These are phyloP conservation scores for Cotesia chilonis DNA, from an alignment of 1,140 invertebrate genomes.

Conservation along the genomic window DNA sequence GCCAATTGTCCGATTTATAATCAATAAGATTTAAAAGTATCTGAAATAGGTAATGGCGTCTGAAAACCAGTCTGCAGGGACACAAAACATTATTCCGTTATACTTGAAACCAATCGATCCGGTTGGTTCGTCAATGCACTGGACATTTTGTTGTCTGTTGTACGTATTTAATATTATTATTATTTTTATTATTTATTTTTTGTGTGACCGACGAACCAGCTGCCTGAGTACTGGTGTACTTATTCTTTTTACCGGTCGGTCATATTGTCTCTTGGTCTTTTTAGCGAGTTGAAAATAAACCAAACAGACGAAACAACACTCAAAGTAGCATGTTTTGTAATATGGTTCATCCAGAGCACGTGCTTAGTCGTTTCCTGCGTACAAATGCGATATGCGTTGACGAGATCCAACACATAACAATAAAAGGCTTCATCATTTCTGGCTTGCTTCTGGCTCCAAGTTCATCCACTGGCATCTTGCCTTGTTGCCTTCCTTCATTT, in stretches of 20 bases:
- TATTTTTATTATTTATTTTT: too few species aligned
- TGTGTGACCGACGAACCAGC: not conserved
- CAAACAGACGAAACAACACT: not conserved
- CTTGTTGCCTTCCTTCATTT: too few species aligned
- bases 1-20: conserved; percentile 8
- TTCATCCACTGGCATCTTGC: too few species aligned
- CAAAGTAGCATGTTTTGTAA: too few species aligned
- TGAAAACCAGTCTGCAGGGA: conserved; percentile 3
- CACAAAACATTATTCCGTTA: conserved; percentile 32
- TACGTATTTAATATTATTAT: too few species aligned
- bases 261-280: conserved; percentile 25
- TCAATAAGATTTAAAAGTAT: conserved; percentile 19
- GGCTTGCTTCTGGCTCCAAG: too few species aligned
- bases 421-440: too few species aligned
- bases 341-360: conserved; percentile 30
- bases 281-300: conserved; percentile 5
- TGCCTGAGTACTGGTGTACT: conserved; percentile 14
- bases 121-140: conserved; percentile 27
- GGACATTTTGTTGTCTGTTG: too few species aligned
- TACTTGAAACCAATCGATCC: conserved; percentile 32
- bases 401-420: not conserved
- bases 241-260: not conserved
- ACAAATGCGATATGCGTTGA: conserved; percentile 9
- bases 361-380: conserved; percentile 34
- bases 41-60: conserved; percentile 30